A percentile compares a stretch with the other conserved stretches of the same genome.
Evolutionary conservation across 2,888 invertebrate species (phyloP).

Genomic region (Malthinus seriepunctatus): DNA sequence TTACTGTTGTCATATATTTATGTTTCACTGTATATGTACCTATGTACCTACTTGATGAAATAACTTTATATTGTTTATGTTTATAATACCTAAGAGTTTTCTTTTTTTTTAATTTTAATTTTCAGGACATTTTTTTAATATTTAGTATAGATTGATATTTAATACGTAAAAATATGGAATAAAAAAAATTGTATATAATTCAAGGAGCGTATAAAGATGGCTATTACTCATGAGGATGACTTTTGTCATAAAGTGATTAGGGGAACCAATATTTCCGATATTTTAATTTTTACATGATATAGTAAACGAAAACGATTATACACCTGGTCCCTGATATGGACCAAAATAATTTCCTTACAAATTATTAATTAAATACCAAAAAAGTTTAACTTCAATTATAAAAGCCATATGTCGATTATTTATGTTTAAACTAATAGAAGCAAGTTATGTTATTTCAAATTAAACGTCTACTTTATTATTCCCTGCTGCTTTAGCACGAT

Average conservation of each 20-base stretch:
- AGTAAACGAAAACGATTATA: not conserved
- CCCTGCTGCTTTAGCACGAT: conserved; percentile 16
- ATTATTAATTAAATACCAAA: not conserved
- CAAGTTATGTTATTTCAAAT: conserved; percentile 16
- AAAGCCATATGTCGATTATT: conserved; percentile 11
- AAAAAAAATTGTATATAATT: no score
- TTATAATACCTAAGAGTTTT: no score
- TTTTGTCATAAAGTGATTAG: no score
- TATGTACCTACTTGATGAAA: not conserved
- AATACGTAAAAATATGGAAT: no score
- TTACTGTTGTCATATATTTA: conserved; percentile 22
- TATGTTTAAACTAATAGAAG: conserved; percentile 11
- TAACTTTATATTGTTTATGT: not conserved
- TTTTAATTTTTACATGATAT: no score
- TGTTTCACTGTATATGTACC: not conserved
- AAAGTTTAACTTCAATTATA: not conserved
- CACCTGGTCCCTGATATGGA: no score
- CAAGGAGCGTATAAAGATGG: no score
- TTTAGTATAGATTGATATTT: no score
- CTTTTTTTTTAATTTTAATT: no score
- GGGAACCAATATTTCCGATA: no score
- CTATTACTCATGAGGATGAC: no score
- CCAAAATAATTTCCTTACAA: not conserved
- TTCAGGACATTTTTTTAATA: no score
- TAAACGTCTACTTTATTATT: conserved; percentile 14